These are phyloP conservation scores for Trogon surrucura DNA, from an alignment of 2,113 vertebrate genomes.

Conservation along the genomic window DNA sequence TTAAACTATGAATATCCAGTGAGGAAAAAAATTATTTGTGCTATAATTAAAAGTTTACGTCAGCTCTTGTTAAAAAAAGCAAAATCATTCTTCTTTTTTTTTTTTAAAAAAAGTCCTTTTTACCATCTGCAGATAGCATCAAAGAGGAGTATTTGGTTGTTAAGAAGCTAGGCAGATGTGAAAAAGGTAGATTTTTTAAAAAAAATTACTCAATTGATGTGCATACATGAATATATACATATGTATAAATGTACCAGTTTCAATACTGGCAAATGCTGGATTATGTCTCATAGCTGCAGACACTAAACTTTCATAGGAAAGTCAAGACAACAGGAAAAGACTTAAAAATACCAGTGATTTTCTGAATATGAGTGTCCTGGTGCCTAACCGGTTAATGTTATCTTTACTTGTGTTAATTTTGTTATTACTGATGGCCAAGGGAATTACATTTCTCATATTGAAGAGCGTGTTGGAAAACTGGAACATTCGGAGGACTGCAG, in stretches of 20 bases:
- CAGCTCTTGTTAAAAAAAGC: not conserved
- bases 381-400: not conserved
- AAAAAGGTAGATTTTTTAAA: not conserved
- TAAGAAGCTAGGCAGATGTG: not conserved
- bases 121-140: not conserved
- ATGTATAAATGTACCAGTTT: not conserved
- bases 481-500: not conserved
- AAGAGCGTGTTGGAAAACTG: not conserved
- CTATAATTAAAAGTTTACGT: not conserved
- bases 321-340: not conserved
- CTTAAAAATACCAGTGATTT: not conserved
- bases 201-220: not conserved
- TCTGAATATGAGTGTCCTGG: not conserved
- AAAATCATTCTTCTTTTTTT: not conserved
- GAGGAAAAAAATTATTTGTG: not conserved
- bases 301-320: not conserved
- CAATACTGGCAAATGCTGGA: not conserved
- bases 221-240: not conserved
- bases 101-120: fast-evolving
- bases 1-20: not conserved
- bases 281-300: not conserved
- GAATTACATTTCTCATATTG: not conserved
- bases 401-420: not conserved
- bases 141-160: not conserved
- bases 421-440: not conserved